phyloP scores from a whole-genome alignment of 2,797 vertebrate species.

The Carduelis carduelis region DNA sequence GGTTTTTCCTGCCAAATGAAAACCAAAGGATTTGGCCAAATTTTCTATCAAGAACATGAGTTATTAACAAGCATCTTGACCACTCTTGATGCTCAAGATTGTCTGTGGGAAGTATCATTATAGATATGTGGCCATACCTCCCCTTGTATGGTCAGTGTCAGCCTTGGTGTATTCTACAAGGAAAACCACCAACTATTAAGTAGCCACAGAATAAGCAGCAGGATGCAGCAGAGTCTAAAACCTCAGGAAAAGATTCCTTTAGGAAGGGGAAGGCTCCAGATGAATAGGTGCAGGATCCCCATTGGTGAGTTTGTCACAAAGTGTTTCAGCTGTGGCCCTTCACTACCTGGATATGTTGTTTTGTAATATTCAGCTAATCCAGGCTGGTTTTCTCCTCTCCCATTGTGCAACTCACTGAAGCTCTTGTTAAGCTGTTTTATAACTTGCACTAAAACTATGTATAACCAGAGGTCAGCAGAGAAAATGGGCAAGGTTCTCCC shows the following conservation, averaged over 20 bases:
- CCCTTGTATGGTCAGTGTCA: not conserved
- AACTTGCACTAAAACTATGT: not conserved
- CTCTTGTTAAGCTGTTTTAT: not conserved
- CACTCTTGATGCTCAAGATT: not conserved
- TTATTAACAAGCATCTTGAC: not conserved
- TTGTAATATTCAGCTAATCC: not conserved
- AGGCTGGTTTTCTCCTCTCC: not conserved
- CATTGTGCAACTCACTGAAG: not conserved
- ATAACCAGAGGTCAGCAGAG: not conserved
- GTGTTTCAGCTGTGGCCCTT: not conserved
- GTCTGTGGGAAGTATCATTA: not conserved
- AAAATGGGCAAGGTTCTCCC: not conserved
- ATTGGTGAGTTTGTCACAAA: not conserved
- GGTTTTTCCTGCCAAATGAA: not conserved
- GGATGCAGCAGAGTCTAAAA: not conserved
- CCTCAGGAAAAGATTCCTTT: not conserved
- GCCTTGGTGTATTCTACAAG: not conserved
- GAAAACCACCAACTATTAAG: not conserved
- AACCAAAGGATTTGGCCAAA: not conserved
- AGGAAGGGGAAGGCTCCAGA: not conserved
- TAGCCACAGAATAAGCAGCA: not conserved
- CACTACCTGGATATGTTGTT: not conserved
- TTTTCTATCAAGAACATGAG: not conserved
- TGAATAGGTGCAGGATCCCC: not conserved
- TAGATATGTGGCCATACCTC: not conserved